Evolutionary conservation across 1,140 invertebrate genomes (phyloP).

Genomic region (Drosophila dunni): DNA sequence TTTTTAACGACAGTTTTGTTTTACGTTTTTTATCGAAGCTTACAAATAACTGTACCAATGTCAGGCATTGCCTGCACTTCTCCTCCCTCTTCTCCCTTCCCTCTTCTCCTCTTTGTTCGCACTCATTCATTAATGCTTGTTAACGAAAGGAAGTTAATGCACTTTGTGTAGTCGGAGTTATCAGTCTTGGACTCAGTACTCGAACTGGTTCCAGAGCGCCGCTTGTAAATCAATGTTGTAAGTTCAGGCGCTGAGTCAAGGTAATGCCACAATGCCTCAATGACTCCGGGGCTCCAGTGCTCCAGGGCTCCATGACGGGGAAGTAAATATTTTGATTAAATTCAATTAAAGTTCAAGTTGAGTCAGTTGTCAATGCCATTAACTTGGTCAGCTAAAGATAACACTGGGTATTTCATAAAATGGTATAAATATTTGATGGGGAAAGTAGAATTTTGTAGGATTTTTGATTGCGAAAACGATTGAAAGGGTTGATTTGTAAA

Average conservation of each 20-base stretch:
- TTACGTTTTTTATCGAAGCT: neutral
- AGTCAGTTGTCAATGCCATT: neutral
- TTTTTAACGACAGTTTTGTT: constrained; percentile 37
- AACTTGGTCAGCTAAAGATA: neutral
- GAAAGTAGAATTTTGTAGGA: too few relatives aligned
- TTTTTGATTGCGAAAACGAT: too few relatives aligned
- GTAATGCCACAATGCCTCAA: constrained; percentile 38
- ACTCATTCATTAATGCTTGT: constrained; percentile 33
- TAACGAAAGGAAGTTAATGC: constrained; percentile 76
- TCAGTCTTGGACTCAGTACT: constrained; percentile 10
- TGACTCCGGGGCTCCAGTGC: too few relatives aligned
- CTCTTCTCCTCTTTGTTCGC: constrained; percentile 6
- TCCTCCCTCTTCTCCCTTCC: neutral
- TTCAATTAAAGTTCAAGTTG: constrained; percentile 2
- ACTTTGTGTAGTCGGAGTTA: constrained; percentile 37
- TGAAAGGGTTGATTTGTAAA: too few relatives aligned
- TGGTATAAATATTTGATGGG: too few relatives aligned
- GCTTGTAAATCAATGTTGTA: constrained; percentile 29
- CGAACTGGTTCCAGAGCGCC: constrained; percentile 42
- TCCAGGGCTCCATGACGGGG: neutral
- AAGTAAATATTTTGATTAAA: constrained; percentile 12
- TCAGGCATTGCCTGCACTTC: constrained; percentile 35
- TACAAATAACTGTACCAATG: constrained; percentile 76
- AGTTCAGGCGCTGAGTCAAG: constrained; percentile 75
- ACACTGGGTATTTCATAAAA: neutral